Percentiles rank a stretch among this genome's conserved stretches.
Conservation (phyloP, 2,113 vertebrate genomes). For the Noturus placidus region DNA sequence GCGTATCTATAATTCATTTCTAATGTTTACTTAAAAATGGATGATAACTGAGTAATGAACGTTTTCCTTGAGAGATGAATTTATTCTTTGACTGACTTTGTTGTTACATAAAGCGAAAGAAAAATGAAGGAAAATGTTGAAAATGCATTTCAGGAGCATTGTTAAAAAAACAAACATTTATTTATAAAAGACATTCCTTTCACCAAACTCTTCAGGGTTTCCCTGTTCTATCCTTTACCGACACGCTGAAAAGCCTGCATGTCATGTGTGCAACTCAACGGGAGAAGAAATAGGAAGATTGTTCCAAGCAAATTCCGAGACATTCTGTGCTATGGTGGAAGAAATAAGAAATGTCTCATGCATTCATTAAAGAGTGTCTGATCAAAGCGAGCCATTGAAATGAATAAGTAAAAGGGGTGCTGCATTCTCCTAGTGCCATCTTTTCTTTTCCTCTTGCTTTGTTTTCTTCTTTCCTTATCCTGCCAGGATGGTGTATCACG, state of each 20-base stretch:
- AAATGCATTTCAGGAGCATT: background rate
- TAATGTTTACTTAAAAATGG: background rate
- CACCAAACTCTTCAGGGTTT: background rate
- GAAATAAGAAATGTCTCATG: slow-evolving; percentile 15
- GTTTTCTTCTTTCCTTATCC: slow-evolving; percentile 54
- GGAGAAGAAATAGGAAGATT: background rate
- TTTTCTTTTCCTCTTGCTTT: slow-evolving; percentile 28
- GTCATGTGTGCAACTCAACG: background rate
- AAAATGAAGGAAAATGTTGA: background rate
- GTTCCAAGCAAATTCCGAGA: background rate
- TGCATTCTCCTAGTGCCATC: slow-evolving; percentile 25
- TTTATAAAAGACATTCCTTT: background rate
- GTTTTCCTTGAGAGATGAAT: background rate
- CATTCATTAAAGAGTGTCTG: slow-evolving; percentile 16
- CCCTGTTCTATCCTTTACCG: background rate
- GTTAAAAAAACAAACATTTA: too few relatives aligned
- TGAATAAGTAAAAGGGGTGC: slow-evolving; percentile 39
- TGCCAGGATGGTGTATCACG: slow-evolving; percentile 59
- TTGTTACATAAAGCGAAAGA: slow-evolving; percentile 5
- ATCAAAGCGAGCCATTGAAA: slow-evolving; percentile 38
- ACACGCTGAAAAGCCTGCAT: background rate
- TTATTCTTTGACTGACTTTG: background rate
- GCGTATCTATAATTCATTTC: background rate
- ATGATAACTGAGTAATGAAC: background rate
- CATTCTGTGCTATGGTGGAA: slow-evolving; percentile 3